Base-by-base conservation (phyloP, 2,113 vertebrate species). In the Hippoglossus stenolepis region DNA sequence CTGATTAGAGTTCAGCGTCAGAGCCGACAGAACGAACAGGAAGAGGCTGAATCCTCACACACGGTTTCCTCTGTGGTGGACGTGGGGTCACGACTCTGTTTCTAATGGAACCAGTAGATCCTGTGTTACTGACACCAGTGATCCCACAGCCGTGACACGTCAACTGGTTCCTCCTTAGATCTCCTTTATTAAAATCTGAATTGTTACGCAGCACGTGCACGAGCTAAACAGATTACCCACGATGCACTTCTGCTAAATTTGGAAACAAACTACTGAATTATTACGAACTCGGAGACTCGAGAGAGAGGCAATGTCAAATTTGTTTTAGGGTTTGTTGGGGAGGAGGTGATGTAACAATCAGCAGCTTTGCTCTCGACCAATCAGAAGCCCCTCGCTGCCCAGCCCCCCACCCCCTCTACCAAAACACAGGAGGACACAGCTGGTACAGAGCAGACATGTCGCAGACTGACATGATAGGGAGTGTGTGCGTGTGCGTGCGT, bases 331-430 rank as follows among this genome's bases (percentile, higher is more conserved):
- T 45, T 63, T 79, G 85, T 86, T 86, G 87, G 82, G 67, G 75
- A 77, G 88, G 82, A 56, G 79, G 88, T 91, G 89, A 92, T 87
- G 87, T 87, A 91, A 92, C 79, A 63, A 63, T 72, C 67, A 65
- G 87, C 82, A 88, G 88, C 81, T 89, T 91, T 87, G 47, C 75
- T 77, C 62, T 87, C 61, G 53, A 75, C 88, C 88, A 88, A 91
- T 89, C 86, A 56, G 7, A 45, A 60, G 14, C 14, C 13, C 38
- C 57, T 43, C n/a, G 17, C 54, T 23, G 21, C 21, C 23, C 21
- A 43, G 15, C n/a, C 47, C 31, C 54, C 62, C 59, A 21, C 38
- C 53, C 11, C 15, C n/a, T 11, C 47, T 5, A 67, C 35, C 63
- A 35, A 75, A 76, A 77, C 51, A 73, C 65, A 70, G 40, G 65